Conservation (phyloP, 2,888 invertebrate species). For the Taphrorychus bicolor region DNA sequence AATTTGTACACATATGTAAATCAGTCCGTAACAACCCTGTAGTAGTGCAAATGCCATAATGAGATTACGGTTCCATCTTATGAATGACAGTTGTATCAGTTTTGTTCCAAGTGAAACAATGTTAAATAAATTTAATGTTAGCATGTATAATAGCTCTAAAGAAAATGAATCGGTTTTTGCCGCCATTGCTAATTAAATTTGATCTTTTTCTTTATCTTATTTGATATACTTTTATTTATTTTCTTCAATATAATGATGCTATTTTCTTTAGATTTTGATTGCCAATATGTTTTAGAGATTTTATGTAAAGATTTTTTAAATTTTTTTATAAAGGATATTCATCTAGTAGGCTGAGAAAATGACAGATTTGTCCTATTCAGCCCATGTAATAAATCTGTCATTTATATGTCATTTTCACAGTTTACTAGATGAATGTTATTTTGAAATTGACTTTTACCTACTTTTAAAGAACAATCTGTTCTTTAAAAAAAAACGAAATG, state of each 20-base stretch:
- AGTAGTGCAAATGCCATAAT: slow-evolving; percentile 9
- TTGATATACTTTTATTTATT: neutral
- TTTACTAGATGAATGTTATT: no score
- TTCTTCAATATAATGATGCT: neutral
- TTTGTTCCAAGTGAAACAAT: slow-evolving; percentile 1
- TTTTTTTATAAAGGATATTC: neutral
- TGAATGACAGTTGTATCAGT: neutral
- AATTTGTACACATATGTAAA: no score
- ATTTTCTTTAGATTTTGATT: neutral
- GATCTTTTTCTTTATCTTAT: neutral
- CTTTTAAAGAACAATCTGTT: no score
- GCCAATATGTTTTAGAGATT: neutral
- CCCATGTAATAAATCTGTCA: no score
- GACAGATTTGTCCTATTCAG: no score
- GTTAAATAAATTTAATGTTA: slow-evolving; percentile 7
- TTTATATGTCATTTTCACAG: no score
- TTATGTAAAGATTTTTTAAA: neutral
- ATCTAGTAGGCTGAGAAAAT: no score
- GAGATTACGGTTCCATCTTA: slow-evolving; percentile 3
- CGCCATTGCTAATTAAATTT: neutral
- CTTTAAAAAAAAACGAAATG: no score
- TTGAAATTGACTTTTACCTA: no score
- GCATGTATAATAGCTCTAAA: slow-evolving; percentile 2
- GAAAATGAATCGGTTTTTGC: neutral
- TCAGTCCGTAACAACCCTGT: no score